phyloP scores from a whole-genome alignment of 1,140 invertebrate species.

The Oncopeltus fasciatus region DNA sequence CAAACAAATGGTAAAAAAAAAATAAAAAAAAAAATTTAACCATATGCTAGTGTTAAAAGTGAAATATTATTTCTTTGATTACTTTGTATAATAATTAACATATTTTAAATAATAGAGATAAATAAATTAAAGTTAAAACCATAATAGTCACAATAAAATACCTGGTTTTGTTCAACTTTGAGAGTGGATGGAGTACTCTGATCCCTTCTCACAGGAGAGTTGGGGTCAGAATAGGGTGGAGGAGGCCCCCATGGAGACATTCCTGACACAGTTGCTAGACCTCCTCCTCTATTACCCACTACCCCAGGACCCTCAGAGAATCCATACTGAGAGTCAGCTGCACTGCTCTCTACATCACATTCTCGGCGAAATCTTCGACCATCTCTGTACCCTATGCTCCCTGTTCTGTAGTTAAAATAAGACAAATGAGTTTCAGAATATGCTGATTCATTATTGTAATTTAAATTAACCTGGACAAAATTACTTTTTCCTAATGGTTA shows the following conservation, averaged over 20 bases:
- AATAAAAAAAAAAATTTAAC: too few relatives aligned
- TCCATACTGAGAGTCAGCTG: conserved; percentile 22
- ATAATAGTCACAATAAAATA: too few relatives aligned
- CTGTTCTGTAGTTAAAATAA: background rate
- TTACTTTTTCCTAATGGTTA: too few relatives aligned
- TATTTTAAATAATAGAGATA: too few relatives aligned
- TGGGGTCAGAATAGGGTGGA: conserved; percentile 22
- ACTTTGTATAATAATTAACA: too few relatives aligned
- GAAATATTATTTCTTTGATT: too few relatives aligned
- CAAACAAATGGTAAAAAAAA: too few relatives aligned
- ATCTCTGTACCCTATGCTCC: conserved; percentile 14
- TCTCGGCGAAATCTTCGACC: background rate
- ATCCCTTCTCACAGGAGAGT: conserved; percentile 18
- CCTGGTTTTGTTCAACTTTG: background rate
- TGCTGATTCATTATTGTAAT: background rate
- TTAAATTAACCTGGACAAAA: too few relatives aligned
- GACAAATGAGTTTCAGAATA: background rate
- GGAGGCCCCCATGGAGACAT: conserved; percentile 22
- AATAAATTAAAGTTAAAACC: too few relatives aligned
- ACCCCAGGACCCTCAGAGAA: conserved; percentile 19
- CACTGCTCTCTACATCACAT: background rate
- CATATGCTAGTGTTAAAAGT: too few relatives aligned
- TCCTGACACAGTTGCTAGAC: background rate
- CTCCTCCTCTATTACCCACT: background rate
- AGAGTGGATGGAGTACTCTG: conserved; percentile 3